Evolutionary conservation across 2,797 vertebrate genomes (phyloP), one percentile per base, ranked within the genome.

Genomic region (Sarcoramphus papa): DNA sequence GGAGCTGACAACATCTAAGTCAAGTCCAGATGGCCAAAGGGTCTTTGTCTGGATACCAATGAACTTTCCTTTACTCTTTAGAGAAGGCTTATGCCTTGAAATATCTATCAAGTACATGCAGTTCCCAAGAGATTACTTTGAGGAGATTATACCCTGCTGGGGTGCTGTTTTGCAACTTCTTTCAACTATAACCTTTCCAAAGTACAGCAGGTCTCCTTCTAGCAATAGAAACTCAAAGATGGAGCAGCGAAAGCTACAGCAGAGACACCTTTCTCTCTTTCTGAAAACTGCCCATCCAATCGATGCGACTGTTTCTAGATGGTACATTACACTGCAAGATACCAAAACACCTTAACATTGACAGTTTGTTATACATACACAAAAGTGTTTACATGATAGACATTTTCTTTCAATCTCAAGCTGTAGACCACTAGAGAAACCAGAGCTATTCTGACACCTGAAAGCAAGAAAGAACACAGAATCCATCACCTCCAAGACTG

Each of bases 51-150:
- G 69, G 85, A 69, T 76, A 90, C 47, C 80, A 88, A 12, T 51
- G 62, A 94, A 88, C 82, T 88, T 94, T 56, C 33, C 79, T 94
- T 90, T 84, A 73, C 50, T 91, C 76, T 84, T 85, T 24, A 94
- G 62, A 84, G 64, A 92, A 50, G 70, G 54, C 25, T 91, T 79
- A 86, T 31, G 63, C 37, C 50, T 92, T 41, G 48, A 80, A 91
- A 81, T 7, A 24, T 64, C 64, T 74, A 92, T 85, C 76, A 83
- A 88, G 65, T 43, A 81, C 0, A 0, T 31, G 51, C 48, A 75
- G 40, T 15, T 88, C 78, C 54, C 59, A 63, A 64, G 78, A 94
- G 74, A 92, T 83, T 93, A 85, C 50, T 73, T 6, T 37, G 67
- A 95, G 60, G 37, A 85, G 85, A 79, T 95, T 89, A 91, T 28